These are phyloP conservation scores for Dendrolimus pini DNA, from an alignment of 2,888 invertebrate species.

Conservation along the genomic window DNA sequence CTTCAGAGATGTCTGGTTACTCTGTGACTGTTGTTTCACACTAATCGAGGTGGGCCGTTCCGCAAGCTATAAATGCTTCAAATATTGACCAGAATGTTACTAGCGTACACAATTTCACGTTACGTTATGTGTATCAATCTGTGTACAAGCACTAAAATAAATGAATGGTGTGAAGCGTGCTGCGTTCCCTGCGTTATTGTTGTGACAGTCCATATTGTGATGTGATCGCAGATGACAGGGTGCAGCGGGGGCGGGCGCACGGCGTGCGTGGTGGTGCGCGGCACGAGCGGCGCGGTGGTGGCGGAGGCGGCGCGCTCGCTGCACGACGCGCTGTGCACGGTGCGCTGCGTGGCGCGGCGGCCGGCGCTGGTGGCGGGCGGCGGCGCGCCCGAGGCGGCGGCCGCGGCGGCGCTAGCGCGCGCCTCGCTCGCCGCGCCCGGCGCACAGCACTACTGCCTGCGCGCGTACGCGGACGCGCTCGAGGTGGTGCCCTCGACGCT, in stretches of 20 bases:
- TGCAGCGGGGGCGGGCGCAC: slow-evolving; percentile 92
- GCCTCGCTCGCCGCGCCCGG: slow-evolving; percentile 91
- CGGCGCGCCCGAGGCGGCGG: slow-evolving; percentile 97
- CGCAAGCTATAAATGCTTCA: no score
- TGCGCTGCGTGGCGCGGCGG: slow-evolving; percentile 97
- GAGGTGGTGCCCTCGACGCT: slow-evolving; percentile 80
- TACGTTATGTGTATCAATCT: no score
- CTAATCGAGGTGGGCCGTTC: no score
- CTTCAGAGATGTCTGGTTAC: no score
- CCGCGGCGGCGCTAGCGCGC: slow-evolving; percentile 89
- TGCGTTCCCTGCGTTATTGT: no score
- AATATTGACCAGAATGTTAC: no score
- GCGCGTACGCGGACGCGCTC: slow-evolving; percentile 96
- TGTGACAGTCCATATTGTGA: not conserved
- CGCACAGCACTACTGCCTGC: slow-evolving; percentile 96
- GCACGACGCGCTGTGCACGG: slow-evolving; percentile 93
- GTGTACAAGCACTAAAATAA: no score
- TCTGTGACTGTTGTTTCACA: no score
- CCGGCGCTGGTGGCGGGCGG: slow-evolving; percentile 96
- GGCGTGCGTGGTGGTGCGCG: slow-evolving; percentile 93
- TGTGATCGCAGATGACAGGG: slow-evolving; percentile 83
- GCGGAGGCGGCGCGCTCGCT: slow-evolving; percentile 94
- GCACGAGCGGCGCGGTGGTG: slow-evolving; percentile 89
- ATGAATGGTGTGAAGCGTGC: no score
- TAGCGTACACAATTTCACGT: no score